Conservation (phyloP, 2,888 invertebrate genomes). For the Bembecia ichneumoniformis region DNA sequence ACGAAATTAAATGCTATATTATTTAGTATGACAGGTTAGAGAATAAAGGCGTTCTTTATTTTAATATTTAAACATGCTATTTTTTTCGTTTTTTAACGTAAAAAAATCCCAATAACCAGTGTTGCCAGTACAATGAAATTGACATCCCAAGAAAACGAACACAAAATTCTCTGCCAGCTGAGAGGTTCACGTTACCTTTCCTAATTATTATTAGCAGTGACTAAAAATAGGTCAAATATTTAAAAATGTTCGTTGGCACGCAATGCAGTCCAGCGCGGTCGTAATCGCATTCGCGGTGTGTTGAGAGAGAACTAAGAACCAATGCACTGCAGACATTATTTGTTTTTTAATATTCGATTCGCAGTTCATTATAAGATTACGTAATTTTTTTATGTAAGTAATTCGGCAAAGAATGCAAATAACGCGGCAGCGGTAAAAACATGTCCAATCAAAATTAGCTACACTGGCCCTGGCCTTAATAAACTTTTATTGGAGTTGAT, state of each 20-base stretch:
- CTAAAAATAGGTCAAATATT: constrained; percentile 70
- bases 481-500: too few species aligned
- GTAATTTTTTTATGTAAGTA: not conserved
- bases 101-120: constrained; percentile 8
- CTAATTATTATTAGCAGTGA: constrained; percentile 65
- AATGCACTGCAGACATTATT: constrained; percentile 11
- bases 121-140: constrained; percentile 27
- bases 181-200: constrained; percentile 68
- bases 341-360: not conserved
- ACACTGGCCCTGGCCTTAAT: too few species aligned
- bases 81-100: not conserved
- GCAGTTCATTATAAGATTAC: not conserved
- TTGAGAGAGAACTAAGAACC: constrained; percentile 19
- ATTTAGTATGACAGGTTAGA: too few species aligned
- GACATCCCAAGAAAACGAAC: constrained; percentile 22
- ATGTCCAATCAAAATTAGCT: too few species aligned
- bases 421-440: too few species aligned
- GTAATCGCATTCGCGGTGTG: constrained; percentile 45
- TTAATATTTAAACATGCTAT: too few species aligned
- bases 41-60: too few species aligned
- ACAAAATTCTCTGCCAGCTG: constrained; percentile 40
- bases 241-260: constrained; percentile 62
- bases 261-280: constrained; percentile 40
- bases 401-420: too few species aligned
- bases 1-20: too few species aligned